Conservation (phyloP, 2,888 invertebrate genomes). For the Pycnomerus fuliginosus region DNA sequence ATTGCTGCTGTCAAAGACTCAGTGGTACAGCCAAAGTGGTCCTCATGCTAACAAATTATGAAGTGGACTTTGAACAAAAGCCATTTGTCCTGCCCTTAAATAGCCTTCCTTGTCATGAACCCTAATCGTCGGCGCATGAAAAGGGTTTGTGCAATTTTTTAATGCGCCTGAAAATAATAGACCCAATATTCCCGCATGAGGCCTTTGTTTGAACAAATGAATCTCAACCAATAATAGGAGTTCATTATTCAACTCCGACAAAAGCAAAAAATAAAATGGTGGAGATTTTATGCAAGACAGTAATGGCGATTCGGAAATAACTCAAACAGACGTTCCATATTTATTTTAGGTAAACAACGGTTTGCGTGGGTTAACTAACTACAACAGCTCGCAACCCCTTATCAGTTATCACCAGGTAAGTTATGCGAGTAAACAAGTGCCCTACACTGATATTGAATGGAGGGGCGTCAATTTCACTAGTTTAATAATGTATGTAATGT, state of each 20-base stretch:
- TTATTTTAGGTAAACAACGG: no score
- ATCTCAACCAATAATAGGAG: slow-evolving; percentile 19
- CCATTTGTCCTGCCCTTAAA: no score
- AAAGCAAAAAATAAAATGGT: slow-evolving; percentile 21
- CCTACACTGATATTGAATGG: slow-evolving; percentile 6
- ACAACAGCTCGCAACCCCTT: no score
- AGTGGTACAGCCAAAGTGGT: no score
- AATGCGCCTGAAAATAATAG: slow-evolving; percentile 12
- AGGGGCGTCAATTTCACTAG: slow-evolving; percentile 11
- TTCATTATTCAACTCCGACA: slow-evolving; percentile 13
- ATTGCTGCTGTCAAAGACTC: no score
- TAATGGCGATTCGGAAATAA: slow-evolving; percentile 14
- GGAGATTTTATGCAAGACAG: slow-evolving; percentile 7
- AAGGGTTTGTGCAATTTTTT: slow-evolving; percentile 15
- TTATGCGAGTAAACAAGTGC: slow-evolving; percentile 9
- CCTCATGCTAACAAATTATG: no score
- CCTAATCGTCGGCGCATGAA: slow-evolving; percentile 20
- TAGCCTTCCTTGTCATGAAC: no score
- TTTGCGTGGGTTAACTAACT: no score
- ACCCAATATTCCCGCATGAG: slow-evolving; percentile 20
- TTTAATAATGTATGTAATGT: slow-evolving; percentile 6
- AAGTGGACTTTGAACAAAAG: no score
- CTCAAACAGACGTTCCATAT: no score
- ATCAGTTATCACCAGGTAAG: no score
- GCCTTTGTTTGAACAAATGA: slow-evolving; percentile 21